A percentile compares a stretch with the other conserved stretches of the same genome.
phyloP scores from a whole-genome alignment of 2,888 invertebrate species.

The Drosophila multiciliata region DNA sequence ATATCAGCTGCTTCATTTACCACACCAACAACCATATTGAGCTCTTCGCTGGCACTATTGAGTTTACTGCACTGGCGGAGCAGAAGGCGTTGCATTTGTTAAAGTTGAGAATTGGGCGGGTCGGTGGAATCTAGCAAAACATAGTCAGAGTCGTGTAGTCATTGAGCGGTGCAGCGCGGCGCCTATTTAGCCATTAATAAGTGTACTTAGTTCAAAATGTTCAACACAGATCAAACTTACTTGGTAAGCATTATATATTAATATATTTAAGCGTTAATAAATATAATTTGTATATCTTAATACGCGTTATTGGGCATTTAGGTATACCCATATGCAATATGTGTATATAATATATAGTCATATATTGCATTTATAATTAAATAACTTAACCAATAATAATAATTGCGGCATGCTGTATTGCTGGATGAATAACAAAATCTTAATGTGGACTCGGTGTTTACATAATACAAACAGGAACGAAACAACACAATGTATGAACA shows the following conservation, averaged over 20 bases:
- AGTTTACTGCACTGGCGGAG: conserved; percentile 45
- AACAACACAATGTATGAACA: conserved; percentile 65
- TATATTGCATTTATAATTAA: conserved; percentile 35
- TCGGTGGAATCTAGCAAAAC: conserved; percentile 36
- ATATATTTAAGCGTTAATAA: conserved; percentile 74
- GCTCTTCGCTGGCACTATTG: conserved; percentile 23
- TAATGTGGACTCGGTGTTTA: conserved; percentile 21
- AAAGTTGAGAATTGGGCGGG: conserved; percentile 33
- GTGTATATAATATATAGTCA: conserved; percentile 37
- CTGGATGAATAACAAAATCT: conserved; percentile 22
- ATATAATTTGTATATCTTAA: conserved; percentile 64
- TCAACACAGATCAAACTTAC: conserved; percentile 59
- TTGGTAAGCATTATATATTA: conserved; percentile 53
- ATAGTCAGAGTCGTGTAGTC: conserved; percentile 68
- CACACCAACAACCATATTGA: conserved; percentile 39
- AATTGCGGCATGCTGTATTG: conserved; percentile 10
- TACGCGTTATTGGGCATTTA: conserved; percentile 8
- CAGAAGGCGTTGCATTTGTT: conserved; percentile 31
- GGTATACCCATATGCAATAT: conserved; percentile 23
- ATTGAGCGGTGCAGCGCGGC: conserved; percentile 7
- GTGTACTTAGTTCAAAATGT: conserved; percentile 73
- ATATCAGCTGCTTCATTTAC: conserved; percentile 66
- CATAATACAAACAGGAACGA: conserved; percentile 33
- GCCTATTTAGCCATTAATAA: conserved; percentile 45
- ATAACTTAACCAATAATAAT: conserved; percentile 46